A percentile compares a stretch with the other conserved stretches of the same genome.
Conservation (phyloP, 1,140 invertebrate species). For the Euura saliciscinereae region DNA sequence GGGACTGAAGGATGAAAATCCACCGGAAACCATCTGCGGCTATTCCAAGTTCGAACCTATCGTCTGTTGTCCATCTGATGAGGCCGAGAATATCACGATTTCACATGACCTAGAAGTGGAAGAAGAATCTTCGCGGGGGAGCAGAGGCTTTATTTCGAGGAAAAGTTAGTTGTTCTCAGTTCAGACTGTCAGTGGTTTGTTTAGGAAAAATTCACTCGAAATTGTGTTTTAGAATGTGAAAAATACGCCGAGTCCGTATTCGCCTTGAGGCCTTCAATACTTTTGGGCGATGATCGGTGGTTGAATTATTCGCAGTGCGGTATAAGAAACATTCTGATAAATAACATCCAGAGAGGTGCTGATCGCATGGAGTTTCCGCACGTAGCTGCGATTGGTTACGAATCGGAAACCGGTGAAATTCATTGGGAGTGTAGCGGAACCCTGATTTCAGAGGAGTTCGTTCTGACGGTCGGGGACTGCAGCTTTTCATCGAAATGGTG, state of each 20-base stretch:
- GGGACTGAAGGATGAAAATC: slow-evolving; percentile 31
- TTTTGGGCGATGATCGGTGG: slow-evolving; percentile 15
- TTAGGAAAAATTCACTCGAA: not conserved
- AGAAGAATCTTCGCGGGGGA: not conserved
- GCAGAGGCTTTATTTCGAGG: slow-evolving; percentile 19
- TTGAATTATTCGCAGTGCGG: slow-evolving; percentile 46
- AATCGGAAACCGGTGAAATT: not conserved
- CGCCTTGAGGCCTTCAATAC: slow-evolving; percentile 29
- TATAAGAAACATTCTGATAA: slow-evolving; percentile 37
- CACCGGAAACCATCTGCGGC: slow-evolving; percentile 29
- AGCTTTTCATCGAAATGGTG: slow-evolving; percentile 36
- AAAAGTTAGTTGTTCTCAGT: slow-evolving; percentile 23
- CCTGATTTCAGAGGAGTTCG: slow-evolving; percentile 57
- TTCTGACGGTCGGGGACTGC: slow-evolving; percentile 62
- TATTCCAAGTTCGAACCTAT: slow-evolving; percentile 29
- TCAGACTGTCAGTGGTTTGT: not conserved
- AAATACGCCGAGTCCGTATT: slow-evolving; percentile 45
- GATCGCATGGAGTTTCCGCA: slow-evolving; percentile 55
- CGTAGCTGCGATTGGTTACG: slow-evolving; percentile 51
- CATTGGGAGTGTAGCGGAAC: slow-evolving; percentile 57
- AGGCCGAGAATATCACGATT: not conserved
- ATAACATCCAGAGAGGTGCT: slow-evolving; percentile 53
- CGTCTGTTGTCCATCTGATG: slow-evolving; percentile 43
- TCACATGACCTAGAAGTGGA: not conserved
- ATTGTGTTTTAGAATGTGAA: slow-evolving; percentile 40